Base-by-base conservation (phyloP, 2,113 vertebrate genomes). In the Lampris incognitus region DNA sequence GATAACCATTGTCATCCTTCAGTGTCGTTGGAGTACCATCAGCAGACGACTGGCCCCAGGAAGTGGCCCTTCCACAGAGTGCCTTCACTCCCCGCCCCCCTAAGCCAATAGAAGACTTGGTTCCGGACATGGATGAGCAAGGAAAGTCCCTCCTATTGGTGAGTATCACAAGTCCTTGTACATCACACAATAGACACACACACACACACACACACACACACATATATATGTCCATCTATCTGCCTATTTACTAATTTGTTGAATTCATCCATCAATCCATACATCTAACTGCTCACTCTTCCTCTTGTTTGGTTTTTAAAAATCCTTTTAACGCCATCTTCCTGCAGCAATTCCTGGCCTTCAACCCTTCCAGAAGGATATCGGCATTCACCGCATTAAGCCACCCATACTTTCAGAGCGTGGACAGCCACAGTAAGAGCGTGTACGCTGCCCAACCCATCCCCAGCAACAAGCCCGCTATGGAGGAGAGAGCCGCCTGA, bases 101-200 rank as follows among this genome's bases (percentile, higher is more conserved):
- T 37, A 95, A 97, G 56, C 96, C 95, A 42, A 95, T 98, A 88
- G 95, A 96, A 92, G 95, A 97, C 88, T 90, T 98, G 79, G 96
- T 99, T 79, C 95, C 96, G 61, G 97, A 98, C 87, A 97, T 99
- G 68, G 97, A 98, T 37, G 97, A 99, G 65, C 93, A 94, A 72
- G 97, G 97, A 86, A 97, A 95, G 92, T 95, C 96, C 58, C 95
- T 99, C 69, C 94, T 99, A 92, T 93, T 98, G 88, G 98, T 99
- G 88, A 91, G 95, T 94, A 73, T 60, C 5, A 2, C 2, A 6
- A 41, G 10, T 6, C 9, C 10, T 37, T 13, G 1, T 66, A 38
- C 39, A 55, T 24, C 24, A 24, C 24, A 24, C 24, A 24, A 24
- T 24, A 24, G 24, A 24, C 24, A 24, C 24, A 24, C 24, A 24